Conservation (phyloP, 1,140 invertebrate species). For the Diachasmimorpha longicaudata region DNA sequence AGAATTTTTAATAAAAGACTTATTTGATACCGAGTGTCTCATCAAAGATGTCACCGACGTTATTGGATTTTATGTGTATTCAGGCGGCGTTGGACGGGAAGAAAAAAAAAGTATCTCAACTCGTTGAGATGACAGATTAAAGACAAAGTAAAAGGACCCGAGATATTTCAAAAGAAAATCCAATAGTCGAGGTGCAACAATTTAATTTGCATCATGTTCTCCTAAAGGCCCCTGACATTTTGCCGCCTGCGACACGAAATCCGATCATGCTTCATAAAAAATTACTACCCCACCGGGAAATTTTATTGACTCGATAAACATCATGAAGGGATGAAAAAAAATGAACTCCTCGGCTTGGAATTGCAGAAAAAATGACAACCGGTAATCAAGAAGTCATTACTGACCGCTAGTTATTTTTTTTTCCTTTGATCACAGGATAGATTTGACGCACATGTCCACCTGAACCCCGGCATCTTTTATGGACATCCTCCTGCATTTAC, state of each 20-base stretch:
- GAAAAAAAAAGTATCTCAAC: not conserved
- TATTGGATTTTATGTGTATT: not conserved
- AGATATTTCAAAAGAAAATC: not conserved
- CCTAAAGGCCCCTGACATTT: constrained; percentile 18
- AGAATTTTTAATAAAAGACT: no score
- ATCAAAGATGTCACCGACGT: not conserved
- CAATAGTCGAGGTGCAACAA: constrained; percentile 18
- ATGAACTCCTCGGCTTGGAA: not conserved
- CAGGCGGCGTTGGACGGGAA: not conserved
- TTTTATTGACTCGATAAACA: constrained; percentile 2
- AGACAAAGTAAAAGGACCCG: not conserved
- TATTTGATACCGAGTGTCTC: no score
- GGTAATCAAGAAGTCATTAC: constrained; percentile 19
- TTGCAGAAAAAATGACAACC: not conserved
- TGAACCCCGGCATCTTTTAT: not conserved
- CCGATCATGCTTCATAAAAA: constrained; percentile 28
- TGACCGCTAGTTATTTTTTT: not conserved
- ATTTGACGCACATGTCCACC: not conserved
- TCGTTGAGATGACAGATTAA: not conserved
- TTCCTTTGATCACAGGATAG: not conserved
- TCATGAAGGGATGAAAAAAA: not conserved
- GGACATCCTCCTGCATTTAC: not conserved
- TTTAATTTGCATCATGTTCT: constrained; percentile 32
- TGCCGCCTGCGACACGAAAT: constrained; percentile 16
- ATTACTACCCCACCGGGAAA: constrained; percentile 24